phyloP scores from a whole-genome alignment of 2,797 vertebrate genomes.

The Gallinago stenura region DNA sequence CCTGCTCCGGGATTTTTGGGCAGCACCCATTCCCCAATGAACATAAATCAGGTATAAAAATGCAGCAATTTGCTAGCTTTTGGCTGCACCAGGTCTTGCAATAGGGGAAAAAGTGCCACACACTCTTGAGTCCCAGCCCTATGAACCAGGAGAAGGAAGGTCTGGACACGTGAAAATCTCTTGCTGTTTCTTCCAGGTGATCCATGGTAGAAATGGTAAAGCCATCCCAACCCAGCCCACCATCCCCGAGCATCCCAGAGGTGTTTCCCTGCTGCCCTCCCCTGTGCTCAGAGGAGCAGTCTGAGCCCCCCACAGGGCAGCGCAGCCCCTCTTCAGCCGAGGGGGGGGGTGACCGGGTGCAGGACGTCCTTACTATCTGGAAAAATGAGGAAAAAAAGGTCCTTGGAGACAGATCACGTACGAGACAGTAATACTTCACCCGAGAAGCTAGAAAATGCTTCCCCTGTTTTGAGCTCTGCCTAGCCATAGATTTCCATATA shows the following conservation, averaged over 20 bases:
- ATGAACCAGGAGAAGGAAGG: neutral
- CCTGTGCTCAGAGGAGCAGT: accelerated
- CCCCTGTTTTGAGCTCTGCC: neutral
- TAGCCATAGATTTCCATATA: neutral
- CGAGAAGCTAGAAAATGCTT: neutral
- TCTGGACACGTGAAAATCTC: neutral
- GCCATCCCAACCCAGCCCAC: accelerated
- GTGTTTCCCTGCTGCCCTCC: neutral
- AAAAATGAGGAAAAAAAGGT: neutral
- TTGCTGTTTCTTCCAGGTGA: neutral
- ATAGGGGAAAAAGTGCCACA: neutral
- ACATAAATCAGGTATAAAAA: neutral
- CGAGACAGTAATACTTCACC: too few species aligned
- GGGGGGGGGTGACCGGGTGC: too few species aligned
- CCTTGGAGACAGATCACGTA: accelerated
- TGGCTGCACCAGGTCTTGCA: neutral
- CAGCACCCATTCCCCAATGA: accelerated
- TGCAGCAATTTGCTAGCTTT: neutral
- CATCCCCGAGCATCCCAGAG: neutral
- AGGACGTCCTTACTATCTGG: accelerated
- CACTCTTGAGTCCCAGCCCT: accelerated
- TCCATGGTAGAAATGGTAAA: neutral
- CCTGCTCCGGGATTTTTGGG: neutral
- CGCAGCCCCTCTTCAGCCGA: neutral
- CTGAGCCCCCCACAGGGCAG: neutral